A percentile compares a stretch with the other conserved stretches of the same genome.
Conservation (phyloP, 2,113 vertebrate genomes). For the Epinephelus lanceolatus region DNA sequence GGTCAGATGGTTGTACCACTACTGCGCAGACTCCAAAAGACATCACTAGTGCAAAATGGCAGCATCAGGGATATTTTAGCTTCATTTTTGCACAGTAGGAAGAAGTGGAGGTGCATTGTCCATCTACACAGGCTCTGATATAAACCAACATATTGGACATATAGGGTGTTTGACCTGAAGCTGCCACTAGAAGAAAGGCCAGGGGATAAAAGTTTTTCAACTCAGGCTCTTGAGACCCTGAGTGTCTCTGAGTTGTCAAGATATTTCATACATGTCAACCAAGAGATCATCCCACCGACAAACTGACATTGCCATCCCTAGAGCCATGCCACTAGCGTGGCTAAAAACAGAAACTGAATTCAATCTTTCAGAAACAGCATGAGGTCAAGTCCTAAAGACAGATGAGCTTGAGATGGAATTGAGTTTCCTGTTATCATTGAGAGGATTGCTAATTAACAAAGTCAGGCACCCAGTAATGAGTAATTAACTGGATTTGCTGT, state of each 20-base stretch:
- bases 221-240: too few species aligned
- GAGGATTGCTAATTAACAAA: conserved; percentile 38
- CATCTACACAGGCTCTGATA: too few species aligned
- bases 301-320: not conserved
- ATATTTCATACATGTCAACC: not conserved
- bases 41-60: too few species aligned
- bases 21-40: too few species aligned
- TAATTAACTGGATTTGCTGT: conserved; percentile 56
- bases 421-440: conserved; percentile 33
- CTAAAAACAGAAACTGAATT: not conserved
- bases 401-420: conserved; percentile 1
- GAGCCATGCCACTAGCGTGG: not conserved
- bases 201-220: not conserved
- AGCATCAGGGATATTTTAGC: too few species aligned
- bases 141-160: not conserved
- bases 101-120: too few species aligned
- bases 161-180: not conserved
- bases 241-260: not conserved
- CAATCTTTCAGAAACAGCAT: not conserved
- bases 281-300: not conserved
- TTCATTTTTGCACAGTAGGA: too few species aligned
- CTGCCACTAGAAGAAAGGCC: not conserved
- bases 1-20: too few species aligned
- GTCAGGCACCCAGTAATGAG: conserved; percentile 34
- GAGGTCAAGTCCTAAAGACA: conserved; percentile 11